Evolutionary conservation across 2,797 vertebrate species (phyloP), one percentile per base, ranked within the genome.

Genomic region (Microcaecilia unicolor): DNA sequence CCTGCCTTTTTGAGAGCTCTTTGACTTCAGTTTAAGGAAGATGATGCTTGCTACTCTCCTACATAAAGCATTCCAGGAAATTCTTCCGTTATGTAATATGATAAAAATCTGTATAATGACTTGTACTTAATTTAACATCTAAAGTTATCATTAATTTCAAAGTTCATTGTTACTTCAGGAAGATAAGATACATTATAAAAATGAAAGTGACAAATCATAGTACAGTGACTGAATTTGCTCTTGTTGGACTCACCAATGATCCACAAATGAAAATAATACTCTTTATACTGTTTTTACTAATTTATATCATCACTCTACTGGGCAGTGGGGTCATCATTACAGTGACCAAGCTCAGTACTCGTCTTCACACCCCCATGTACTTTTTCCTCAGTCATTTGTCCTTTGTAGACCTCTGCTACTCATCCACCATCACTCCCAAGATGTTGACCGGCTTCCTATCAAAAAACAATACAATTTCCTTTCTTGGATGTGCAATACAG

Each of bases 331-430:
- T 35, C 11, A n/a, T n/a, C n/a, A n/a, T n/a, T n/a, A n/a, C n/a
- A n/a, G n/a, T n/a, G n/a, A n/a, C n/a, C n/a, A n/a, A n/a, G n/a
- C n/a, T n/a, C n/a, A n/a, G n/a, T n/a, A n/a, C n/a, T n/a, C n/a
- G n/a, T n/a, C n/a, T n/a, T n/a, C n/a, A n/a, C n/a, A n/a, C n/a
- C n/a, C n/a, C n/a, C n/a, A n/a, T n/a, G n/a, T n/a, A n/a, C n/a
- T 33, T 35, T 15, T 35, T 35, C 9, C 19, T 57, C 20, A 44
- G 51, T 6, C 60, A 67, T 8, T 51, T 62, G 8, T 60, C 60
- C 1, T 35, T 67, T 22, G 34, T 34, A 28, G 65, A 62, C 31
- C 34, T 51, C 27, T 64, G 62, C 24, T 67, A 51, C 27, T 64
- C 58, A 0, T 54, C 55, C 2, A 44, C 52, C 22, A 61, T 57